A percentile compares a stretch with the other conserved stretches of the same genome.
phyloP scores from a whole-genome alignment of 2,113 vertebrate species.

The rabbit (Oryctolagus cuniculus) region mOryCun1.1 NC_091449.1:1396001-1396500 shows the following conservation, averaged over 20 bases:
- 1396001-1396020: too few species aligned
- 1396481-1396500: neutral
- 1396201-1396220: too few species aligned
- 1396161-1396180: too few species aligned
- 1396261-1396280: neutral
- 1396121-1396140: too few species aligned
- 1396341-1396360: neutral
- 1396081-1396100: too few species aligned
- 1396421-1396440: neutral
- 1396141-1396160: too few species aligned
- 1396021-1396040: too few species aligned
- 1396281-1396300: neutral
- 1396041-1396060: too few species aligned
- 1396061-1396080: too few species aligned
- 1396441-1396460: neutral
- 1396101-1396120: too few species aligned
- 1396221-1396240: too few species aligned
- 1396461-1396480: neutral
- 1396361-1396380: neutral
- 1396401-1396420: neutral
- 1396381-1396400: neutral
- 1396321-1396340: neutral
- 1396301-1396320: neutral
- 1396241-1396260: neutral
- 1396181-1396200: too few species aligned